These are phyloP conservation scores for Caretta caretta DNA, from an alignment of 2,113 vertebrate genomes.

Conservation along the genomic window DNA sequence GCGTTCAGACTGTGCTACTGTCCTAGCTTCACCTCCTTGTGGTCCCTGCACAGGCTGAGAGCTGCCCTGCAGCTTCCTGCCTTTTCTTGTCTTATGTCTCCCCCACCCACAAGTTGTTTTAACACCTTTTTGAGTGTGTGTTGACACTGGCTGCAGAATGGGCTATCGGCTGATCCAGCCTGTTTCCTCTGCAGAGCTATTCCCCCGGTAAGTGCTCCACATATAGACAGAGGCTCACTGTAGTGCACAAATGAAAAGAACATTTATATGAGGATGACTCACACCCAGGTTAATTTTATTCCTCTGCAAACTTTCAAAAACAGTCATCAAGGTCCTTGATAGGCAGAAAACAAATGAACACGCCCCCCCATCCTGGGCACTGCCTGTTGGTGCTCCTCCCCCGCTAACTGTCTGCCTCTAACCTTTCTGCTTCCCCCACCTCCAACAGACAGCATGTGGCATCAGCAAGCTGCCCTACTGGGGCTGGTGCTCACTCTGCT, in stretches of 20 bases:
- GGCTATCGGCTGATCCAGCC: neutral
- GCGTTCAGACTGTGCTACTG: neutral
- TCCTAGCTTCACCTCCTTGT: neutral
- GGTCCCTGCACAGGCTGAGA: neutral
- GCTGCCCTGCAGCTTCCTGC: neutral
- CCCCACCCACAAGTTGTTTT: neutral
- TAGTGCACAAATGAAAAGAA: constrained; percentile 10
- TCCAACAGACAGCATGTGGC: neutral
- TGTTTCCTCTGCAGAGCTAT: neutral
- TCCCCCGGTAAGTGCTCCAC: neutral
- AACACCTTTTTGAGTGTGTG: neutral
- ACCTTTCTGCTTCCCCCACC: too few species aligned
- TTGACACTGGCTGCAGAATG: neutral
- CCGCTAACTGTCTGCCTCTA: too few species aligned
- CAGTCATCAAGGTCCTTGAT: neutral
- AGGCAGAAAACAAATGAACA: neutral
- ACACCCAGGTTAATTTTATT: neutral
- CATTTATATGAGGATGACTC: neutral
- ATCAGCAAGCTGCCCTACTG: neutral
- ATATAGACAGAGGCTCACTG: neutral
- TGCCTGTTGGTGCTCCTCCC: neutral
- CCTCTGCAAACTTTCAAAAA: neutral
- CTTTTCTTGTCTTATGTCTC: neutral
- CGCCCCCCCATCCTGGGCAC: too few species aligned
- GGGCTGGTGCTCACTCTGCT: neutral